Conservation (phyloP, 2,797 vertebrate genomes). For the Poeciliopsis gracilis region DNA sequence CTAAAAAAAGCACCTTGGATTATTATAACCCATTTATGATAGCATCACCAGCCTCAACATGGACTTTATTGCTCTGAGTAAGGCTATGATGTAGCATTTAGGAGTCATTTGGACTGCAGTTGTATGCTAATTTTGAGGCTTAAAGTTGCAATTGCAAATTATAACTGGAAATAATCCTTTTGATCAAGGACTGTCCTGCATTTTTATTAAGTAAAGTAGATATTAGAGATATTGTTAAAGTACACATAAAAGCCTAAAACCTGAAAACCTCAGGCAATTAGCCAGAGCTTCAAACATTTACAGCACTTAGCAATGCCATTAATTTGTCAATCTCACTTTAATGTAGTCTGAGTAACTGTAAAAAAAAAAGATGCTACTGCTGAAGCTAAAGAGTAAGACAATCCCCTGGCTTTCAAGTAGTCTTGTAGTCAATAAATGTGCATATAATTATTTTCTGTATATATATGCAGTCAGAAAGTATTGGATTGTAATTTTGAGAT, state of each 20-base stretch:
- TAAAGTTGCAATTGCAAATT: not conserved
- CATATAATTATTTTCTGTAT: not conserved
- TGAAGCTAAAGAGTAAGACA: not conserved
- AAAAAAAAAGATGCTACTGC: not conserved
- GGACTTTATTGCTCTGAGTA: not conserved
- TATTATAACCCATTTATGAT: not conserved
- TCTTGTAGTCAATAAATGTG: not conserved
- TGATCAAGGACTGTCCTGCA: not conserved
- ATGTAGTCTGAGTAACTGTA: not conserved
- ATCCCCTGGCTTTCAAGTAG: not conserved
- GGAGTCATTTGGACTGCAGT: not conserved
- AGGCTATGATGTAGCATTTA: not conserved
- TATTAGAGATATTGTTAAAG: not conserved
- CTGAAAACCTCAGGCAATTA: not conserved
- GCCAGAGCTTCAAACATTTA: not conserved
- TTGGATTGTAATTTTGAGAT: not conserved
- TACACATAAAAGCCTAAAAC: not conserved
- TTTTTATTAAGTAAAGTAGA: not conserved
- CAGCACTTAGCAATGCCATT: not conserved
- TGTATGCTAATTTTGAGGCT: not conserved
- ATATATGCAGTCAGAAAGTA: not conserved
- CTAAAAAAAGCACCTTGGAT: not conserved
- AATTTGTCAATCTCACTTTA: not conserved
- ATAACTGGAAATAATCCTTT: not conserved
- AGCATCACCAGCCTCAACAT: not conserved